A percentile compares a stretch with the other conserved stretches of the same genome.
These are phyloP conservation scores for Neofelis nebulosa DNA, from an alignment of 2,113 vertebrate species.

Conservation along the genomic window DNA sequence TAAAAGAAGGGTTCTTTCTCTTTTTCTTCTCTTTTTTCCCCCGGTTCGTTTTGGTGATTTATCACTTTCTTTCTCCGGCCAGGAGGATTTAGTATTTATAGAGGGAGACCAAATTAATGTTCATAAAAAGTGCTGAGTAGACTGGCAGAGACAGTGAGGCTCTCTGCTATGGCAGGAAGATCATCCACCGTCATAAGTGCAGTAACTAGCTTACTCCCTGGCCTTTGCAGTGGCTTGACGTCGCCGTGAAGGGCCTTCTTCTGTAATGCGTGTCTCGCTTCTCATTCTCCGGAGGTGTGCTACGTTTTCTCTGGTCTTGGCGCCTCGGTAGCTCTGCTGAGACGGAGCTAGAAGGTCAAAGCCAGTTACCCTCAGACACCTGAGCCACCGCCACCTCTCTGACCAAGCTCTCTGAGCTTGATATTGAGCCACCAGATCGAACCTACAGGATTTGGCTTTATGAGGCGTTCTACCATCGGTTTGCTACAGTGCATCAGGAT, in stretches of 20 bases:
- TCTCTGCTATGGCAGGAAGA: neutral
- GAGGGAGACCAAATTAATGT: neutral
- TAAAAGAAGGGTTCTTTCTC: neutral
- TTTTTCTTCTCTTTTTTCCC: neutral
- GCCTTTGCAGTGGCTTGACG: rapidly evolving
- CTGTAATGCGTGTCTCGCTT: neutral
- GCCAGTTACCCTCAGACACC: neutral
- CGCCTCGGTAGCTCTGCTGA: neutral
- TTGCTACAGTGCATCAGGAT: neutral
- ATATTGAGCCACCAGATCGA: neutral
- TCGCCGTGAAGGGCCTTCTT: no score
- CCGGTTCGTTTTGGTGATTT: neutral
- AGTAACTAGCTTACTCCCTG: rapidly evolving
- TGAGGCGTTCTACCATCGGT: neutral
- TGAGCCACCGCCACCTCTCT: neutral
- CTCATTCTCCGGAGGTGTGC: neutral
- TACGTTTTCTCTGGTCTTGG: rapidly evolving
- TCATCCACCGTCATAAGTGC: rapidly evolving
- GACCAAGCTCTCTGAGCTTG: neutral
- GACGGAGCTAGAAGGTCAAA: neutral
- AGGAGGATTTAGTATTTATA: neutral
- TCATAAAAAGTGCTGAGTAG: neutral
- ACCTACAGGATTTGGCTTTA: neutral
- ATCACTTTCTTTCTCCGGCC: neutral
- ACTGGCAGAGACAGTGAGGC: rapidly evolving